Conservation (phyloP, 2,113 vertebrate genomes). For the Daboia siamensis region DNA sequence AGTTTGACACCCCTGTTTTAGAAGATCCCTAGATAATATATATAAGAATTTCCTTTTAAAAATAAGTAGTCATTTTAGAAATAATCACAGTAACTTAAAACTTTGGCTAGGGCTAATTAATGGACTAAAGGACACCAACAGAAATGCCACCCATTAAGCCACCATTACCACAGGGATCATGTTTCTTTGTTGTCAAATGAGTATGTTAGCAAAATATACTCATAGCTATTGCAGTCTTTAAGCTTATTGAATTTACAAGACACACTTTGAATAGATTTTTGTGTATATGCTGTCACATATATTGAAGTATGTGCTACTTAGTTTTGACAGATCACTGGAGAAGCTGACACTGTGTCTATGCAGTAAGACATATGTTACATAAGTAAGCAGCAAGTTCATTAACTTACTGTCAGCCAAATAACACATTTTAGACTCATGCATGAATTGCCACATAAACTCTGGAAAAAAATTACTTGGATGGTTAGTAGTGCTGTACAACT, state of each 20-base stretch:
- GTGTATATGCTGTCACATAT: not conserved
- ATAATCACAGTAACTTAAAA: not conserved
- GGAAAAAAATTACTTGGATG: not conserved
- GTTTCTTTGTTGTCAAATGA: conserved; percentile 2
- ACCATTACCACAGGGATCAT: not conserved
- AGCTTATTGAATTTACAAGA: not conserved
- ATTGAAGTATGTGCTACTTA: conserved; percentile 9
- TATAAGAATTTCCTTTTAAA: not conserved
- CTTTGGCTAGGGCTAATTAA: not conserved
- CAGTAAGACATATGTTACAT: conserved; percentile 10
- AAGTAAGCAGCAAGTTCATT: conserved; percentile 5
- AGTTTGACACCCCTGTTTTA: no score
- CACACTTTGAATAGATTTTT: conserved; percentile 5
- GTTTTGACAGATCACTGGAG: not conserved
- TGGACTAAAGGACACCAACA: not conserved
- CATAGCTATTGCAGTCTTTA: not conserved
- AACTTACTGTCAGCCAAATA: conserved; percentile 6
- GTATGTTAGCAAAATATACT: not conserved
- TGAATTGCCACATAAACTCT: not conserved
- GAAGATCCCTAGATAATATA: not conserved
- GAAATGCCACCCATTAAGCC: not conserved
- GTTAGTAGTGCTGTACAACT: not conserved
- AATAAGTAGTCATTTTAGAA: no score
- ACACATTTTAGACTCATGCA: not conserved
- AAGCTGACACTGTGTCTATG: not conserved